phyloP scores from a whole-genome alignment of 2,888 invertebrate genomes.

The Synergus itoensis region DNA sequence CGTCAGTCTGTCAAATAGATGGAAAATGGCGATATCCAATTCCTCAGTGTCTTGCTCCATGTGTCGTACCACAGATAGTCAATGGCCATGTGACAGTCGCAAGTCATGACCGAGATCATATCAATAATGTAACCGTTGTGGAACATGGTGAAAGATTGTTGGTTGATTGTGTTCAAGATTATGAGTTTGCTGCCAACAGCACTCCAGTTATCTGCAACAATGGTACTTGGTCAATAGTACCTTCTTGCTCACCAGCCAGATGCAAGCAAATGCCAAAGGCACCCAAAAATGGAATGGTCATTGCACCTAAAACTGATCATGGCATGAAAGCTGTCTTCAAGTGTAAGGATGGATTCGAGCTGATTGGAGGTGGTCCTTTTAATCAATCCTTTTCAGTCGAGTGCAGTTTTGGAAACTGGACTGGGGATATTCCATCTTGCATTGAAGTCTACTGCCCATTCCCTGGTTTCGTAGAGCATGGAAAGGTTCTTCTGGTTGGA shows the following conservation, averaged over 20 bases:
- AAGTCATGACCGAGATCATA: slow-evolving; percentile 70
- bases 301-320: slow-evolving; percentile 98
- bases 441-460: slow-evolving; percentile 93
- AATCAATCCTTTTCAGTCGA: slow-evolving; percentile 86
- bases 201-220: slow-evolving; percentile 91
- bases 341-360: slow-evolving; percentile 94
- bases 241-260: slow-evolving; percentile 90
- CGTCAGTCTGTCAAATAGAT: slow-evolving; percentile 95
- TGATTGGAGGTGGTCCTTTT: slow-evolving; percentile 84
- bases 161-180: slow-evolving; percentile 91
- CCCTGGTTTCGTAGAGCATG: slow-evolving; percentile 93
- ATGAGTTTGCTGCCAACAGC: slow-evolving; percentile 89
- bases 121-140: slow-evolving; percentile 80
- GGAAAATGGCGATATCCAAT: slow-evolving; percentile 96
- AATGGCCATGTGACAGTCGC: slow-evolving; percentile 87
- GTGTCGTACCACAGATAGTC: slow-evolving; percentile 93
- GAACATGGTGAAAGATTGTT: slow-evolving; percentile 86
- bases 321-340: slow-evolving; percentile 96
- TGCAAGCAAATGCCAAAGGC: slow-evolving; percentile 90
- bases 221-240: slow-evolving; percentile 97
- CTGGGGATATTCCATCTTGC: slow-evolving; percentile 91
- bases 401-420: slow-evolving; percentile 98
- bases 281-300: slow-evolving; percentile 96
- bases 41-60: slow-evolving; percentile 96
- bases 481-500: slow-evolving; percentile 94